phyloP scores from a whole-genome alignment of 2,113 vertebrate species.

The Alosa alosa region DNA sequence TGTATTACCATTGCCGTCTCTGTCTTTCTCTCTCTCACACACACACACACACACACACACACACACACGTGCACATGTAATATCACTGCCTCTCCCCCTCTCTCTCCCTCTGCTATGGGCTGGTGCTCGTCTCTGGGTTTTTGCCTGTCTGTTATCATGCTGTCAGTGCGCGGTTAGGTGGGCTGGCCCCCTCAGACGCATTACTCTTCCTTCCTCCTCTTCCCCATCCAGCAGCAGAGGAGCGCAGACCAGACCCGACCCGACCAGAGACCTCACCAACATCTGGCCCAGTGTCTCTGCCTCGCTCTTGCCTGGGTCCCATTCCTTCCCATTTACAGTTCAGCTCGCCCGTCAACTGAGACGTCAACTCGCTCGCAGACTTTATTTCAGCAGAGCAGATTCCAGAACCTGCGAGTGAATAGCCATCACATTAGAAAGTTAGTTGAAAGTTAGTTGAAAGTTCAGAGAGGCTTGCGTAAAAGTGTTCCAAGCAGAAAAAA shows the following conservation, averaged over 20 bases:
- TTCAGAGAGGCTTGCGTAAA: background rate
- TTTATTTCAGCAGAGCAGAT: background rate
- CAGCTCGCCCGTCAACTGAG: background rate
- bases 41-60: background rate
- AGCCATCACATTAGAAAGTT: background rate
- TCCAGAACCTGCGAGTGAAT: background rate
- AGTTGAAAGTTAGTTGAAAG: background rate
- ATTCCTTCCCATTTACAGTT: background rate
- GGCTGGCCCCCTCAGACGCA: background rate
- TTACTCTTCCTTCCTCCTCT: background rate
- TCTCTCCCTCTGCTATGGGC: background rate
- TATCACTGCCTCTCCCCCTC: background rate
- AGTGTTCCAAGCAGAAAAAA: background rate
- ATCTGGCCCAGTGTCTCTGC: background rate
- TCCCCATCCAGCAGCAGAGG: background rate
- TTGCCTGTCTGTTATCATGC: constrained; percentile 7
- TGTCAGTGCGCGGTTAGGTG: constrained; percentile 6
- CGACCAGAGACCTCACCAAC: background rate
- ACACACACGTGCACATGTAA: background rate
- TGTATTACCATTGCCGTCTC: background rate
- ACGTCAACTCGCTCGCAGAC: background rate
- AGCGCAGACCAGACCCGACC: background rate
- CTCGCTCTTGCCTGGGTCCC: background rate
- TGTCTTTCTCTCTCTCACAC: background rate
- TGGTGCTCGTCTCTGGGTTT: background rate